Conservation (phyloP, 2,888 invertebrate species). For the Pardosa pseudoannulata region DNA sequence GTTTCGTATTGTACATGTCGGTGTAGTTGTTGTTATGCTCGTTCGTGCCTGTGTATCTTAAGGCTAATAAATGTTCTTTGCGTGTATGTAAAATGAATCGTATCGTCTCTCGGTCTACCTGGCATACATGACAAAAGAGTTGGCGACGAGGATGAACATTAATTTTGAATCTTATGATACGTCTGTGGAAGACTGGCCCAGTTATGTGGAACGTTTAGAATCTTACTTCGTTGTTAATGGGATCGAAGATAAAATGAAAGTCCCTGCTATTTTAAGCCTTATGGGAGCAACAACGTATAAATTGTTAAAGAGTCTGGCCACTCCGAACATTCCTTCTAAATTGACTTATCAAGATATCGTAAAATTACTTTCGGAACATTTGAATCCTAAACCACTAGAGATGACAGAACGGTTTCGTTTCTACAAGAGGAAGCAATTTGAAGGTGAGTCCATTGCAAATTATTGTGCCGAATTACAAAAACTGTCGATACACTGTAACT, state of each 20-base stretch:
- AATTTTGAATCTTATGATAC: slow-evolving; percentile 41
- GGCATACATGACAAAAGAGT: slow-evolving; percentile 42
- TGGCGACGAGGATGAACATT: slow-evolving; percentile 49
- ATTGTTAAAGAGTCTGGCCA: slow-evolving; percentile 49
- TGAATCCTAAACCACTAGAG: slow-evolving; percentile 52
- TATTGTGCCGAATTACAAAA: slow-evolving; percentile 47
- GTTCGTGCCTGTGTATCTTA: slow-evolving; percentile 46
- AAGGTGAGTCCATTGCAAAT: slow-evolving; percentile 45
- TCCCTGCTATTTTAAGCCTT: slow-evolving; percentile 49
- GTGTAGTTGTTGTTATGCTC: slow-evolving; percentile 46
- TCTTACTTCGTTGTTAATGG: slow-evolving; percentile 49
- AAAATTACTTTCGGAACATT: slow-evolving; percentile 50
- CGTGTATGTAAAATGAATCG: slow-evolving; percentile 42
- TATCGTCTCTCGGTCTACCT: slow-evolving; percentile 49
- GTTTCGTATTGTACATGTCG: slow-evolving; percentile 44
- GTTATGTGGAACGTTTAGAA: slow-evolving; percentile 47
- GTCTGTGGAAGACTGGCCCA: slow-evolving; percentile 47
- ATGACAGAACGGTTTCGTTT: slow-evolving; percentile 52
- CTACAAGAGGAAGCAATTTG: slow-evolving; percentile 50
- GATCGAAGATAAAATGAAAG: slow-evolving; percentile 43
- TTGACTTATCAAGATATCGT: slow-evolving; percentile 50
- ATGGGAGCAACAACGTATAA: slow-evolving; percentile 47
- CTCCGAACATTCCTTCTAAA: slow-evolving; percentile 41
- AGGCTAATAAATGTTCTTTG: slow-evolving; percentile 47
- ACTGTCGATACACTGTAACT: slow-evolving; percentile 46